phyloP scores from a whole-genome alignment of 1,140 invertebrate genomes.

The Drosophila kanapiae region DNA sequence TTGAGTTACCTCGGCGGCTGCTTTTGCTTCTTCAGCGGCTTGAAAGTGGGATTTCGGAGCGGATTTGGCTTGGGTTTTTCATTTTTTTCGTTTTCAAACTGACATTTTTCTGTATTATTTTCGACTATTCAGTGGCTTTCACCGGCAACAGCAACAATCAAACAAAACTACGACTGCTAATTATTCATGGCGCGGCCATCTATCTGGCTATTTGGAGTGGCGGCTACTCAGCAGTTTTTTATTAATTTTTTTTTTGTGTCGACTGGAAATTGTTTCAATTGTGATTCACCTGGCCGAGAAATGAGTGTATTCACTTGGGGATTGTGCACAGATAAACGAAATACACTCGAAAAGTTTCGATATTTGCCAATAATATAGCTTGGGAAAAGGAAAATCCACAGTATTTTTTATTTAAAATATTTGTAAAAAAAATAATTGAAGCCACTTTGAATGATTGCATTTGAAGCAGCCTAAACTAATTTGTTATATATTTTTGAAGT shows the following conservation, averaged over 20 bases:
- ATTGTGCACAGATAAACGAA: background rate
- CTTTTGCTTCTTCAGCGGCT: slow-evolving; percentile 59
- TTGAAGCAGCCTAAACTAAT: no score
- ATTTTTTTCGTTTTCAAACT: background rate
- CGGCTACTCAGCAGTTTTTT: slow-evolving; percentile 54
- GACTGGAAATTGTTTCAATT: slow-evolving; percentile 33
- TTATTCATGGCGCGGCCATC: slow-evolving; percentile 61
- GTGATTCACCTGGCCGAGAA: slow-evolving; percentile 26
- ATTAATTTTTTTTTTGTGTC: slow-evolving; percentile 14
- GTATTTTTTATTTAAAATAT: no score
- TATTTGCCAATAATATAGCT: background rate
- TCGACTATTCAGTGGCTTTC: slow-evolving; percentile 47
- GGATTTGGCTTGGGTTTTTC: slow-evolving; percentile 26
- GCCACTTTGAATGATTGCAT: no score
- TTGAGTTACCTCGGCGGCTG: slow-evolving; percentile 60
- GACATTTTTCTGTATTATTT: slow-evolving; percentile 1
- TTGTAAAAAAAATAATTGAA: no score
- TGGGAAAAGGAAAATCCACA: background rate
- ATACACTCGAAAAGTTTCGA: background rate
- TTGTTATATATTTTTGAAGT: no score
- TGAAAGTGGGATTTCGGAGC: slow-evolving; percentile 41
- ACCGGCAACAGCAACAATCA: slow-evolving; percentile 38
- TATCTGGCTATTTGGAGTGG: slow-evolving; percentile 56
- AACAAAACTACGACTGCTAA: slow-evolving; percentile 62
- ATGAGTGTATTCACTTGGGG: slow-evolving; percentile 3